phyloP scores from a whole-genome alignment of 1,140 invertebrate species.

The Drosophila nigromelanica region DNA sequence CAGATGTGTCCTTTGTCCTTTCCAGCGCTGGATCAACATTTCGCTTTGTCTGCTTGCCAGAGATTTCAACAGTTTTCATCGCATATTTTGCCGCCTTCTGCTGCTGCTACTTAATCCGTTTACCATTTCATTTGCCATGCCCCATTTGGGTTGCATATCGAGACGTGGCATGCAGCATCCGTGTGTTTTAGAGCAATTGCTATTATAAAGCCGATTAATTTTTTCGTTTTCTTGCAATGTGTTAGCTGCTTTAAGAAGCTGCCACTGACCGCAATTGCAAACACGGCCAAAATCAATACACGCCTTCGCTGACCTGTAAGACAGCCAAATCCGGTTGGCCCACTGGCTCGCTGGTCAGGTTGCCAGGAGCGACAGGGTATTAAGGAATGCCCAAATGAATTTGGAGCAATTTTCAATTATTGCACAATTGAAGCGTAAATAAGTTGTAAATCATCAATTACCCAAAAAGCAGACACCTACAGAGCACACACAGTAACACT shows the following conservation, averaged over 20 bases:
- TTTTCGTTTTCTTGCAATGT: background rate
- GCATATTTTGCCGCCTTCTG: slow-evolving; percentile 30
- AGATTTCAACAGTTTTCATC: slow-evolving; percentile 44
- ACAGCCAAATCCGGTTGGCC: slow-evolving; percentile 8
- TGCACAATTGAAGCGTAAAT: slow-evolving; percentile 81
- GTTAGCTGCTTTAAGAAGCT: slow-evolving; percentile 21
- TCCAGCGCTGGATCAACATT: slow-evolving; percentile 66
- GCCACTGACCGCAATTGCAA: slow-evolving; percentile 20
- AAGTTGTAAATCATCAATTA: slow-evolving; percentile 82
- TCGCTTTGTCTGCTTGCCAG: slow-evolving; percentile 71
- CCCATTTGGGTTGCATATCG: slow-evolving; percentile 65
- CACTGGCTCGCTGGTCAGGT: slow-evolving; percentile 1
- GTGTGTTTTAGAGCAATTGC: slow-evolving; percentile 58
- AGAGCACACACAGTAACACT: slow-evolving; percentile 23
- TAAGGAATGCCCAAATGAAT: slow-evolving; percentile 74
- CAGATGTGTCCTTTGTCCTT: slow-evolving; percentile 30
- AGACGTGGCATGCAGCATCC: slow-evolving; percentile 31
- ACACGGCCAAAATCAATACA: slow-evolving; percentile 42
- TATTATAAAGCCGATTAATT: slow-evolving; percentile 65
- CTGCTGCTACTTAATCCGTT: slow-evolving; percentile 62
- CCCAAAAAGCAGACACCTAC: slow-evolving; percentile 59
- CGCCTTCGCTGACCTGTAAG: slow-evolving; percentile 28
- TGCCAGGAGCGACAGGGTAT: slow-evolving; percentile 48
- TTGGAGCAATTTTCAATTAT: slow-evolving; percentile 81
- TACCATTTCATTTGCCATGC: slow-evolving; percentile 66